phyloP scores from a whole-genome alignment of 2,113 vertebrate genomes.

The Podarcis muralis region DNA sequence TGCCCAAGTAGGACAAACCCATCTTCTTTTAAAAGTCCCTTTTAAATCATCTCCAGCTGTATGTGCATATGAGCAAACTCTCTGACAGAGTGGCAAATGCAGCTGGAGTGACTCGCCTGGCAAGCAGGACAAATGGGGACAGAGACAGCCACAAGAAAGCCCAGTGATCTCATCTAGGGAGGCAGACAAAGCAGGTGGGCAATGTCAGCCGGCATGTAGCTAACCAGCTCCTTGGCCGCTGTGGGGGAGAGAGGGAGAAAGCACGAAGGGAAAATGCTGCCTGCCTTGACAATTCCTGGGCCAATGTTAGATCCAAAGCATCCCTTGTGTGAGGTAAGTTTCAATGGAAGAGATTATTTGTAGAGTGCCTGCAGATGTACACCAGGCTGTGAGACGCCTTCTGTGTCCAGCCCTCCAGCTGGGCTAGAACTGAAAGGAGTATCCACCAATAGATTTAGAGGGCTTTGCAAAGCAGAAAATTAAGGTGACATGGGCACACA shows the following conservation, averaged over 20 bases:
- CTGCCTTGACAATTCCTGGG: not conserved
- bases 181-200: conserved; percentile 48
- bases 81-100: conserved; percentile 28
- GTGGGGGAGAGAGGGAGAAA: not conserved
- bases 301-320: not conserved
- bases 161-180: conserved; percentile 65
- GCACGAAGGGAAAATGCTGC: not conserved
- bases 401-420: not conserved
- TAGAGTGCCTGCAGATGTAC: not conserved
- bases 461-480: no score
- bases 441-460: no score
- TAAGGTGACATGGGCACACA: no score
- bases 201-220: conserved; percentile 40
- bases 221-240: conserved; percentile 45
- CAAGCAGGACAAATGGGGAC: conserved; percentile 57
- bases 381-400: not conserved
- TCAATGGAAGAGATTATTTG: not conserved
- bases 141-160: conserved; percentile 50
- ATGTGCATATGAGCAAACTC: not conserved
- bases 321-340: not conserved
- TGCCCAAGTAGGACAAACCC: not conserved
- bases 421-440: no score
- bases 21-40: not conserved
- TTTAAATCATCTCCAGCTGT: not conserved
- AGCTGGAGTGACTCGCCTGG: conserved; percentile 46